phyloP scores from a whole-genome alignment of 2,113 vertebrate species.

The Nerophis ophidion region DNA sequence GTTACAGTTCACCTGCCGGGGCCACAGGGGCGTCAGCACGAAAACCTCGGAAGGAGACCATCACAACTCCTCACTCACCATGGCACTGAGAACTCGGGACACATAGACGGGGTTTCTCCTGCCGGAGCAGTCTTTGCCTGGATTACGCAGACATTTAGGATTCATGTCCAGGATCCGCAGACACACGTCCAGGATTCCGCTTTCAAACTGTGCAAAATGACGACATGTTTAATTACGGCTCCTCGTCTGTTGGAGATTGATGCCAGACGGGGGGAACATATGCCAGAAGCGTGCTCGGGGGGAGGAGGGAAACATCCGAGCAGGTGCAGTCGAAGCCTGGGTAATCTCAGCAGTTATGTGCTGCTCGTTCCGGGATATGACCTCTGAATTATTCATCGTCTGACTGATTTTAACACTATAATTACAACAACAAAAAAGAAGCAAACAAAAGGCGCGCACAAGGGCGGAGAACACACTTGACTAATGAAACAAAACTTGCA shows the following conservation, averaged over 20 bases:
- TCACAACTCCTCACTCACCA: conserved; percentile 65
- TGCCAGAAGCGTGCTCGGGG: not conserved
- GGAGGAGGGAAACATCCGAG: not conserved
- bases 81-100: conserved; percentile 83
- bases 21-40: not conserved
- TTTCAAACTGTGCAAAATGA: conserved; percentile 77
- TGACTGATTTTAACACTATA: no score
- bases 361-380: conserved; percentile 1
- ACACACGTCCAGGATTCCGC: conserved; percentile 78
- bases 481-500: no score
- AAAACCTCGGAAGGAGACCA: not conserved
- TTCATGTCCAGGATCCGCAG: conserved; percentile 79
- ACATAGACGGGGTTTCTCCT: conserved; percentile 81
- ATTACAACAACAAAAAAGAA: no score
- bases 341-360: not conserved
- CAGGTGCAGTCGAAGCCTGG: not conserved
- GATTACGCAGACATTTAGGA: conserved; percentile 78
- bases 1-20: conserved; percentile 84
- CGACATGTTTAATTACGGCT: not conserved
- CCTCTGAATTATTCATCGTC: not conserved
- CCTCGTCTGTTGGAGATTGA: not conserved
- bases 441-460: no score
- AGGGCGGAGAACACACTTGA: no score
- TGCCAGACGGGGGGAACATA: not conserved
- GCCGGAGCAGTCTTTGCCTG: conserved; percentile 74